Evolutionary conservation across 2,797 vertebrate genomes (phyloP), one percentile per base, ranked within the genome.

Genomic region (Syngnathus acus): DNA sequence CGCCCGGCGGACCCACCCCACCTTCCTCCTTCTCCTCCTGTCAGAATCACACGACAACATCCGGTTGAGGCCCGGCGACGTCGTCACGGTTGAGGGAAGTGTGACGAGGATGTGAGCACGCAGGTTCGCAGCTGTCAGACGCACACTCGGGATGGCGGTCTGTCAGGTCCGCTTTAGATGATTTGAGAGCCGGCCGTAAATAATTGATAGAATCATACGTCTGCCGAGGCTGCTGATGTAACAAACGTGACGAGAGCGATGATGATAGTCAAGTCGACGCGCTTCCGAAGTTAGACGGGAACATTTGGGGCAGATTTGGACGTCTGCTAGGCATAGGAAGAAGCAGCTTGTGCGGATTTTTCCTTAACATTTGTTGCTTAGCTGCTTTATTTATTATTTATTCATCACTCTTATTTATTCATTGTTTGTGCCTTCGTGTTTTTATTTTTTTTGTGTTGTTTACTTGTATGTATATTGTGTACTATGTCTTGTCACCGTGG

Each of bases 51-150:
- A 68, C 54, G 65, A 59, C 74, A 72, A 74, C 50, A 78, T 75
- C 82, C 75, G 32, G 69, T 47, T 67, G 61, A 38, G 72, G 64
- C 40, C 74, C 72, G 83, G 84, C 79, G 66, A 72, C 72, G 67
- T 77, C 67, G 71, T 77, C 76, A n/a, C 40, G 72, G 76, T 65
- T 55, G 76, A 83, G 75, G 4, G 69, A 50, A 43, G 66, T 60
- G 68, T 2, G 88, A 89, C 63, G 19, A 65, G 73, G 83, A 89
- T 72, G 86, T 80, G 85, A 78, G 83, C 84, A 78, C 61, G 48
- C 68, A 77, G 76, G 77, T 82, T 71, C 80, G 76, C 86, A 90
- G 88, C 89, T 90, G 90, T 85, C 85, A 78, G 65, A 68, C 60
- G 62, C 60, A 69, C 83, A 70, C 76, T 32, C 71, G 77, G 70